phyloP scores from a whole-genome alignment of 2,888 invertebrate genomes.

The Drosophila imparisetae region DNA sequence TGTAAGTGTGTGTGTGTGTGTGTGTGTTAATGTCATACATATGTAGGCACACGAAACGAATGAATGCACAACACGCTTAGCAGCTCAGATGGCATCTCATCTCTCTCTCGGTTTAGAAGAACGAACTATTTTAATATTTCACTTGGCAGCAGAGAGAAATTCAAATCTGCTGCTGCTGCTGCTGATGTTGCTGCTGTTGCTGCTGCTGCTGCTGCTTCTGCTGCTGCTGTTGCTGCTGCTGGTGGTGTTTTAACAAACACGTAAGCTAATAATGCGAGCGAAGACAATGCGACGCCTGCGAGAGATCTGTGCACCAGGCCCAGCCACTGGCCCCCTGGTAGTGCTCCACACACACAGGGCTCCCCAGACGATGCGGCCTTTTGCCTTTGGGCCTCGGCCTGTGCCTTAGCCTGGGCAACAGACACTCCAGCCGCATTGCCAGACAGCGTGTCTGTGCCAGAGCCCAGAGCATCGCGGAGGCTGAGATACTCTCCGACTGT shows the following conservation, averaged over 20 bases:
- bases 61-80: conserved; percentile 29
- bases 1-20: conserved; percentile 1
- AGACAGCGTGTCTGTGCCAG: conserved; percentile 69
- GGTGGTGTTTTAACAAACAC: conserved; percentile 72
- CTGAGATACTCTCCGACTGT: conserved; percentile 24
- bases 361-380: conserved; percentile 50
- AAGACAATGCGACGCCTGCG: conserved; percentile 72
- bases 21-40: conserved; percentile 50
- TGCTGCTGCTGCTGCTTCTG: conserved; percentile 32
- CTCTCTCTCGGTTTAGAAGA: conserved; percentile 13
- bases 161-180: conserved; percentile 53
- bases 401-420: conserved; percentile 6
- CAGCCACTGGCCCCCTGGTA: conserved; percentile 11
- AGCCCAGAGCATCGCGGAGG: conserved; percentile 21
- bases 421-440: conserved; percentile 64
- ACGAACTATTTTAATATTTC: conserved; percentile 73
- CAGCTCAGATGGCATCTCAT: conserved; percentile 34
- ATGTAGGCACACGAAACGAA: conserved; percentile 53
- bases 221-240: conserved; percentile 46
- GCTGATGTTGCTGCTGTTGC: conserved; percentile 43
- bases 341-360: conserved; percentile 47
- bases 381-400: conserved; percentile 48
- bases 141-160: conserved; percentile 51
- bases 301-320: neutral
- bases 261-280: conserved; percentile 70